These are phyloP conservation scores for Cybosia mesomella DNA, from an alignment of 2,888 invertebrate genomes.

Conservation along the genomic window DNA sequence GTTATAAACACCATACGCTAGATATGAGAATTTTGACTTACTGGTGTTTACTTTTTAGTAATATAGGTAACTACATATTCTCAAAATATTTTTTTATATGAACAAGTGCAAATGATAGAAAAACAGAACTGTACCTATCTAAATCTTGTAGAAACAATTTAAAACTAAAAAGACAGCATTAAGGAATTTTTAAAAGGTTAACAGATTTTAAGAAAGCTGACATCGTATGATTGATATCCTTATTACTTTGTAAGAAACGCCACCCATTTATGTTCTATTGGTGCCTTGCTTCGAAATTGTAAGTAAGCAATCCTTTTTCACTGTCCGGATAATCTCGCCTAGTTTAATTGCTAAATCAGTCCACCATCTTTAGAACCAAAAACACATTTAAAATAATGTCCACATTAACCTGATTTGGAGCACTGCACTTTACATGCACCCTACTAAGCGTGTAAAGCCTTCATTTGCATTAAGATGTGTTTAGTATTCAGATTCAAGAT, in stretches of 20 bases:
- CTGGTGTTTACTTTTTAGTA: constrained; percentile 7
- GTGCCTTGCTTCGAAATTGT: constrained; percentile 29
- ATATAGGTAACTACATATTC: not conserved
- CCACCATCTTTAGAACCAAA: constrained; percentile 28
- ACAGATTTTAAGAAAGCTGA: too few relatives aligned
- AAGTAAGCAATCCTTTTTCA: constrained; percentile 30
- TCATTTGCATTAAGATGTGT: constrained; percentile 36
- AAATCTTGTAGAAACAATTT: too few relatives aligned
- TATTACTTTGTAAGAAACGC: constrained; percentile 47
- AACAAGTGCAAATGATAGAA: too few relatives aligned
- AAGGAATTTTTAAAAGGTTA: too few relatives aligned
- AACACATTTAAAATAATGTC: not conserved
- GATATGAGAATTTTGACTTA: constrained; percentile 41
- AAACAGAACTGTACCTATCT: too few relatives aligned
- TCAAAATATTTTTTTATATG: too few relatives aligned
- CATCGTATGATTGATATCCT: too few relatives aligned
- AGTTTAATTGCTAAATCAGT: constrained; percentile 36
- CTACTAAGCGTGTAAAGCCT: constrained; percentile 26
- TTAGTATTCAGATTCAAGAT: constrained; percentile 57
- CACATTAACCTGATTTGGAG: constrained; percentile 9
- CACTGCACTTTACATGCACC: constrained; percentile 4
- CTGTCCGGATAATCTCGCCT: constrained; percentile 39
- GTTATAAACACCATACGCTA: constrained; percentile 52
- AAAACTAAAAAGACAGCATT: too few relatives aligned
- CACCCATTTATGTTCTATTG: constrained; percentile 47